Percentiles rank a stretch among this genome's conserved stretches.
Evolutionary conservation across 1,140 invertebrate genomes (phyloP).

Genomic region (Galendromus occidentalis): DNA sequence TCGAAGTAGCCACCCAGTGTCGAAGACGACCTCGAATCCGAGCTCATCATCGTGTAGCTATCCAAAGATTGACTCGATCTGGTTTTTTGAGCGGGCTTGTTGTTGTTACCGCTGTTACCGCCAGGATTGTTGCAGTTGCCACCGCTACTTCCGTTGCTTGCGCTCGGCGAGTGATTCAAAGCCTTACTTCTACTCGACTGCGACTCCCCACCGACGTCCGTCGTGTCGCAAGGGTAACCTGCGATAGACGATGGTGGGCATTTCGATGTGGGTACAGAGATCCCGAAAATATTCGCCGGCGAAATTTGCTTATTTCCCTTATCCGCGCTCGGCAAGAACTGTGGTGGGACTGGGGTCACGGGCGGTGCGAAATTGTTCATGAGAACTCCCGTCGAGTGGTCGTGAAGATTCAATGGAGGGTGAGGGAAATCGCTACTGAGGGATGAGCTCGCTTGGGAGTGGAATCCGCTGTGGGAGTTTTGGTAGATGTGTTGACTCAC

Average conservation of each 20-base stretch:
- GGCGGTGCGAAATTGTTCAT: conserved; percentile 3
- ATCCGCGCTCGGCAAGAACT: background rate
- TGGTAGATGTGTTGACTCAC: too few relatives aligned
- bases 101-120: background rate
- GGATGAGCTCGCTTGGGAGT: background rate
- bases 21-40: background rate
- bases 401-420: background rate
- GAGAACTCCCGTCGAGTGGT: background rate
- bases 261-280: background rate
- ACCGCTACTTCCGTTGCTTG: background rate
- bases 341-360: background rate
- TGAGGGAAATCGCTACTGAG: background rate
- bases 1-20: background rate
- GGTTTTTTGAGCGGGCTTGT: background rate
- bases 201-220: background rate
- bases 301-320: background rate
- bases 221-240: background rate
- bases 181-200: too few relatives aligned
- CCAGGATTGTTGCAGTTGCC: background rate
- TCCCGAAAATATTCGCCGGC: background rate
- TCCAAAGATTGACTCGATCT: conserved; percentile 6
- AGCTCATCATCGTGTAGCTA: background rate
- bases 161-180: too few relatives aligned
- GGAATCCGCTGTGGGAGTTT: background rate
- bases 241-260: background rate